These are phyloP conservation scores for Drosophila ironensis DNA, from an alignment of 1,140 invertebrate species.

Conservation along the genomic window DNA sequence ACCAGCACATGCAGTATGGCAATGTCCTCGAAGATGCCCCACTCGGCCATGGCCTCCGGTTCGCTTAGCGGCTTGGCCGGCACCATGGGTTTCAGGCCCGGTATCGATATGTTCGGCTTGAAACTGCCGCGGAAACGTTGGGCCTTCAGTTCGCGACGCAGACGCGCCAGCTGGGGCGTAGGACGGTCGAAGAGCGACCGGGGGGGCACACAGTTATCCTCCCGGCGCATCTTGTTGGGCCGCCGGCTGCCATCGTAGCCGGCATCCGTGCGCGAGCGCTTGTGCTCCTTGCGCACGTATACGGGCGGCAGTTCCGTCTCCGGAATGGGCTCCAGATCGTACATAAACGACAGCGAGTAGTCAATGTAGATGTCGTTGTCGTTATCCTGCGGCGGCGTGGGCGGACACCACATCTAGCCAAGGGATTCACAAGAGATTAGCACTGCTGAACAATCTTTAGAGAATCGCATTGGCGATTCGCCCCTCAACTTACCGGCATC, in stretches of 20 bases:
- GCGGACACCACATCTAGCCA: slow-evolving; percentile 95
- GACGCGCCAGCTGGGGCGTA: slow-evolving; percentile 88
- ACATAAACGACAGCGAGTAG: slow-evolving; percentile 91
- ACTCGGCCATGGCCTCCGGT: slow-evolving; percentile 88
- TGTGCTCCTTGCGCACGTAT: slow-evolving; percentile 91
- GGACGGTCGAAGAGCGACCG: slow-evolving; percentile 94
- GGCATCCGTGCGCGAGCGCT: slow-evolving; percentile 87
- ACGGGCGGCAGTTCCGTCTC: slow-evolving; percentile 93
- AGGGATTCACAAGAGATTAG: slow-evolving; percentile 13
- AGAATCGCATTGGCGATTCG: not conserved
- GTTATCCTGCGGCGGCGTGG: slow-evolving; percentile 95
- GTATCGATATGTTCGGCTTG: slow-evolving; percentile 85
- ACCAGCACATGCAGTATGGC: slow-evolving; percentile 93
- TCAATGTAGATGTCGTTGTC: slow-evolving; percentile 94
- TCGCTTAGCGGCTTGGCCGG: slow-evolving; percentile 85
- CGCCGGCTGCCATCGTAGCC: slow-evolving; percentile 84
- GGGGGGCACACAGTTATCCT: slow-evolving; percentile 90
- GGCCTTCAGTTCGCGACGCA: slow-evolving; percentile 89
- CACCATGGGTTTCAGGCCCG: slow-evolving; percentile 83
- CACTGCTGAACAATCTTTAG: slow-evolving; percentile 2
- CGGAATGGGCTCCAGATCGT: slow-evolving; percentile 91
- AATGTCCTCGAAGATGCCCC: slow-evolving; percentile 95
- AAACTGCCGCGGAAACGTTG: slow-evolving; percentile 87
- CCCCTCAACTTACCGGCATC: slow-evolving; percentile 88
- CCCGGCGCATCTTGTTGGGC: slow-evolving; percentile 87